These are phyloP conservation scores for Agriopis marginaria DNA, from an alignment of 2,888 invertebrate genomes.

Conservation along the genomic window DNA sequence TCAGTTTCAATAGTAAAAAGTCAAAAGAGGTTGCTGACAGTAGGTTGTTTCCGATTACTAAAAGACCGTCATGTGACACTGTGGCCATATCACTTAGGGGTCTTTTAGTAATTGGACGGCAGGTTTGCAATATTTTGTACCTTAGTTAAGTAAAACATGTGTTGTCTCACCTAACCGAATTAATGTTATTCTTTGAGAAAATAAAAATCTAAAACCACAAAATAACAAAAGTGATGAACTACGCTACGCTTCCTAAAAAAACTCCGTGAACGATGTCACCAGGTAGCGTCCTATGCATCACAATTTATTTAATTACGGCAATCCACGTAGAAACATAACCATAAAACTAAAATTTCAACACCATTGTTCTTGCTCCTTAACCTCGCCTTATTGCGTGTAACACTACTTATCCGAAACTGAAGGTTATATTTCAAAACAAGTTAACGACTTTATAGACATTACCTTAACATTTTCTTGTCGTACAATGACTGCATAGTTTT, in stretches of 20 bases:
- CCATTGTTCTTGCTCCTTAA: conserved; percentile 61
- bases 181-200: too few relatives aligned
- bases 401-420: conserved; percentile 59
- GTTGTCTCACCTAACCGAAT: too few relatives aligned
- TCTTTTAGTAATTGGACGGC: too few relatives aligned
- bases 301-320: conserved; percentile 12
- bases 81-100: too few relatives aligned
- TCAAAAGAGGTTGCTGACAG: too few relatives aligned
- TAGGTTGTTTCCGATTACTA: too few relatives aligned
- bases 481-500: neutral
- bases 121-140: too few relatives aligned
- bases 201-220: too few relatives aligned
- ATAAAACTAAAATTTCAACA: conserved; percentile 26
- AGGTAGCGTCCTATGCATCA: neutral
- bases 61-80: too few relatives aligned
- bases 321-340: conserved; percentile 11
- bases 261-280: neutral
- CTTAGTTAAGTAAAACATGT: too few relatives aligned
- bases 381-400: conserved; percentile 60
- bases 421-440: conserved; percentile 60
- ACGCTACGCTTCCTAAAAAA: neutral
- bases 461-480: conserved; percentile 16
- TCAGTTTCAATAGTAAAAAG: too few relatives aligned
- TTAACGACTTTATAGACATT: conserved; percentile 2
- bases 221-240: neutral